Evolutionary conservation across 2,888 invertebrate genomes (phyloP), one percentile per base, ranked within the genome.

Genomic region (Mylabris sibirica): DNA sequence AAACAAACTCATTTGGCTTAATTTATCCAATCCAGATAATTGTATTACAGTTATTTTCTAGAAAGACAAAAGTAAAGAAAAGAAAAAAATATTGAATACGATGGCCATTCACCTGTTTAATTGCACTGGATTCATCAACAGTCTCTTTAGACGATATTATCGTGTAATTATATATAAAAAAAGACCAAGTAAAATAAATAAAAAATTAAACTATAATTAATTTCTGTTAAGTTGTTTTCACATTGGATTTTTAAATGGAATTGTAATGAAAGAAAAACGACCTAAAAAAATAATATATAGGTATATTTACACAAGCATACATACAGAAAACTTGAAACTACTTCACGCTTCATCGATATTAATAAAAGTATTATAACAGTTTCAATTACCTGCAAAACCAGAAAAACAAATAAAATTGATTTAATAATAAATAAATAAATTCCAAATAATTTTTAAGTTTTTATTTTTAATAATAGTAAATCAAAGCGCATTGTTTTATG

Each of bases 381-480:
- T 64, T 71, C 71, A 71, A 75, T 75, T 75, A 72, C 69, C 30
- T 59, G 63, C 60, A 60, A 14, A 59, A 24, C 65, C 62, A 69
- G 69, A 73, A 74, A 75, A 75, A 74, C 73, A n/a, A 72, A 74
- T 74, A 71, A 73, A 72, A 64, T 74, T 72, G 63, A 74, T 74
- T 65, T 72, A 74, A 72, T 69, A 72, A 72, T 66, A 69, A 68
- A 63, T 60, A 20, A 20, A 49, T 49, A 20, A 49, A 49, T 20
- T 49, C 20, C 20, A 49, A 49, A 49, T 20, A 49, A 8, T 49
- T 49, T 49, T 20, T 4, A 11, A 20, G 1, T 49, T 20, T 49
- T 49, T 49, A 20, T 20, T 49, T 20, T 20, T 49, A 3, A 9
- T 20, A 4, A 3, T 6, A 49, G n/a, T 49, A 17, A 17, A 44